phyloP scores from a whole-genome alignment of 2,113 vertebrate genomes.

The Callionymus lyra region DNA sequence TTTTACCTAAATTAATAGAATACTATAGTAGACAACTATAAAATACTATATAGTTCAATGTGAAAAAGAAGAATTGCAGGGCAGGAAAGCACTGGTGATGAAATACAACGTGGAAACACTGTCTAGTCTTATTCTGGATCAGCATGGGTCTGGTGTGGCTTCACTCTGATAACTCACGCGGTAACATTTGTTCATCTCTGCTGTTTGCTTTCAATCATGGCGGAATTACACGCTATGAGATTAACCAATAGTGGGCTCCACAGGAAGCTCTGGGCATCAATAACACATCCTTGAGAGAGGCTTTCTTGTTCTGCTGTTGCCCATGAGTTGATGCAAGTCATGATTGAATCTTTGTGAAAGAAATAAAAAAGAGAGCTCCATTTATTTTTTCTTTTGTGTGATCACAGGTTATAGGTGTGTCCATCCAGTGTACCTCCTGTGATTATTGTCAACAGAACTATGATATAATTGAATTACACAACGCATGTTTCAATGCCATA shows the following conservation, averaged over 20 bases:
- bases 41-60: too few relatives aligned
- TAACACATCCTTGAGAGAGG: constrained; percentile 8
- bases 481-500: too few relatives aligned
- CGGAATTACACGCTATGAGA: constrained; percentile 17
- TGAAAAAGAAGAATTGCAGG: constrained; percentile 19
- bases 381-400: too few relatives aligned
- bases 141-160: background rate
- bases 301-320: constrained; percentile 14
- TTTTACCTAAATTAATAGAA: too few relatives aligned
- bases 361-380: background rate
- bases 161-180: background rate
- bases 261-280: constrained; percentile 4
- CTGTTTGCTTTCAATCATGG: constrained; percentile 23
- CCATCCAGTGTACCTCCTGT: too few relatives aligned
- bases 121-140: background rate
- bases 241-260: constrained; percentile 15
- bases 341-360: too few relatives aligned
- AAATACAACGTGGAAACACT: background rate
- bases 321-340: background rate
- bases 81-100: constrained; percentile 6
- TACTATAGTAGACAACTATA: too few relatives aligned
- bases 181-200: constrained; percentile 14
- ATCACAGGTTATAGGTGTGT: too few relatives aligned
- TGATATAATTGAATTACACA: too few relatives aligned
- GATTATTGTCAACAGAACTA: too few relatives aligned